A percentile compares a stretch with the other conserved stretches of the same genome.
These are phyloP conservation scores for Euzetes globulus DNA, from an alignment of 2,888 invertebrate species.

Conservation along the genomic window DNA sequence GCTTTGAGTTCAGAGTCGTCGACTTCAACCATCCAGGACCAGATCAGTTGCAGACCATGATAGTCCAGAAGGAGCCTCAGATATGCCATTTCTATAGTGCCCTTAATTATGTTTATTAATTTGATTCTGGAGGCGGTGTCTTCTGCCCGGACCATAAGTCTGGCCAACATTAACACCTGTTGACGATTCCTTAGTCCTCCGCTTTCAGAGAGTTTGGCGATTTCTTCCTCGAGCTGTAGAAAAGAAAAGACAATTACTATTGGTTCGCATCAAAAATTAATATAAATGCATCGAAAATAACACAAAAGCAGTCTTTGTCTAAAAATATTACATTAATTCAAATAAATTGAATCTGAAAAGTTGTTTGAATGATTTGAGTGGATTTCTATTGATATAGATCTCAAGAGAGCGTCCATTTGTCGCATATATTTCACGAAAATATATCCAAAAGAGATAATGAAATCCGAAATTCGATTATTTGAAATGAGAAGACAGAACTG, in stretches of 20 bases:
- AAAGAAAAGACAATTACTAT: slow-evolving; percentile 32
- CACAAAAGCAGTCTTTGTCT: slow-evolving; percentile 6
- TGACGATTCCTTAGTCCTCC: slow-evolving; percentile 75
- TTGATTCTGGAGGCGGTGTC: slow-evolving; percentile 61
- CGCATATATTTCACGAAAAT: neutral
- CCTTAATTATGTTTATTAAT: slow-evolving; percentile 67
- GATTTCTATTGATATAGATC: neutral
- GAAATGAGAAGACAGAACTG: slow-evolving; percentile 4
- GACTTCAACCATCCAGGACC: slow-evolving; percentile 81
- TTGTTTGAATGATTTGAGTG: neutral
- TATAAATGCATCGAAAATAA: neutral
- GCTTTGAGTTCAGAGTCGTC: slow-evolving; percentile 45
- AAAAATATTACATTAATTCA: neutral
- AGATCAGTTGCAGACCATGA: slow-evolving; percentile 78
- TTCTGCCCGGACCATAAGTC: slow-evolving; percentile 87
- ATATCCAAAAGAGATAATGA: slow-evolving; percentile 20
- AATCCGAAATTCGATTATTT: slow-evolving; percentile 15
- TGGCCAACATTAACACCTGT: slow-evolving; percentile 78
- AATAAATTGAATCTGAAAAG: neutral
- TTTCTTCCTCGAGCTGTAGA: slow-evolving; percentile 73
- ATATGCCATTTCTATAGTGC: slow-evolving; percentile 48
- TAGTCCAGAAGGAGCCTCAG: slow-evolving; percentile 66
- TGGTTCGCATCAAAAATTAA: neutral
- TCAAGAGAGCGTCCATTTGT: neutral
- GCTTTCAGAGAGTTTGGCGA: slow-evolving; percentile 65